Percentiles rank a stretch among this genome's conserved stretches.
Conservation (phyloP, 2,113 vertebrate genomes). For the Vulpes ferrilata region DNA sequence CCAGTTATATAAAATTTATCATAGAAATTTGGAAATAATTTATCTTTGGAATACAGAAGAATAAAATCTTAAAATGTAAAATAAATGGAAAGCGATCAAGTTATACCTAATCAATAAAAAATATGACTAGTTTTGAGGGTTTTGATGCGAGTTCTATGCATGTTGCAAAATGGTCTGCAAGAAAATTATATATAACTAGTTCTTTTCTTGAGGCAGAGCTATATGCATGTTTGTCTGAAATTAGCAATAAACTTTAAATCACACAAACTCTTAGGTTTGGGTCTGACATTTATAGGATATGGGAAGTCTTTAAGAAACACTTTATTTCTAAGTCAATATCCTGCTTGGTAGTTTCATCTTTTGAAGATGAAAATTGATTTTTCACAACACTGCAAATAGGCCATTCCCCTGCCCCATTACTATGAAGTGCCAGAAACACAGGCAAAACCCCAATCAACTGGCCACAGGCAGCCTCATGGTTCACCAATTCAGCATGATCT, state of each 20-base stretch:
- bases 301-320: slow-evolving; percentile 83
- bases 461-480: rapidly evolving
- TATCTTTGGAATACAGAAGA: slow-evolving; percentile 20
- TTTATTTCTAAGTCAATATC: slow-evolving; percentile 85
- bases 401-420: not conserved
- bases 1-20: not conserved
- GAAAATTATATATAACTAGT: not conserved
- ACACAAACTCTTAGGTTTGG: slow-evolving; percentile 68
- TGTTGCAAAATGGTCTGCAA: not conserved
- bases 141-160: not conserved
- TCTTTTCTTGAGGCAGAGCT: slow-evolving; percentile 36
- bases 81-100: slow-evolving; percentile 32
- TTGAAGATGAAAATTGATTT: slow-evolving; percentile 85
- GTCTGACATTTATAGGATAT: slow-evolving; percentile 79
- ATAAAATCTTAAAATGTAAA: slow-evolving; percentile 42
- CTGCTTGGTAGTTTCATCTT: slow-evolving; percentile 79
- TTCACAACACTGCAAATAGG: slow-evolving; percentile 71
- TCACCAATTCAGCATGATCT: not conserved
- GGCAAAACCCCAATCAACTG: not conserved
- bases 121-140: not conserved
- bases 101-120: slow-evolving; percentile 1
- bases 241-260: slow-evolving; percentile 81
- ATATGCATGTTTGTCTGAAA: slow-evolving; percentile 72
- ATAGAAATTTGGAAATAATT: slow-evolving; percentile 44
- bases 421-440: not conserved